Evolutionary conservation across 2,888 invertebrate species (phyloP).

Genomic region (Ommatoiulus sabulosus): DNA sequence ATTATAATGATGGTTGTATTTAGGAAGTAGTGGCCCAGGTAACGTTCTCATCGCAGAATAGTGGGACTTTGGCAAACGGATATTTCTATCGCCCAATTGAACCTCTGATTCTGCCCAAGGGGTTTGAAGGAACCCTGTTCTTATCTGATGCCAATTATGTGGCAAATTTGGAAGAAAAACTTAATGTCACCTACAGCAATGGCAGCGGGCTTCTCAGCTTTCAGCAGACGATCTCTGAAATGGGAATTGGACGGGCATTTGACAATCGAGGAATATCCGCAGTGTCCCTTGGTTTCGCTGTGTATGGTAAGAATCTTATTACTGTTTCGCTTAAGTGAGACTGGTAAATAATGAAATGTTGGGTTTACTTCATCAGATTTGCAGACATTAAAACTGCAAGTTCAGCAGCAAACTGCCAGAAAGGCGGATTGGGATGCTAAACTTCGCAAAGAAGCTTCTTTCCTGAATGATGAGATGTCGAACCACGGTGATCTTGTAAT

Average conservation of each 20-base stretch:
- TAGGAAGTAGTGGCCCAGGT: slow-evolving; percentile 49
- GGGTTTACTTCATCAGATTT: background rate
- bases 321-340: background rate
- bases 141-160: background rate
- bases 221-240: background rate
- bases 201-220: slow-evolving; percentile 4
- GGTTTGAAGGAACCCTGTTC: background rate
- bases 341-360: background rate
- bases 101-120: slow-evolving; percentile 57
- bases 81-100: slow-evolving; percentile 55
- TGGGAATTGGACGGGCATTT: background rate
- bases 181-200: background rate
- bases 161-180: background rate
- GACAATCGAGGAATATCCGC: background rate
- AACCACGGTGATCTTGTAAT: slow-evolving; percentile 55
- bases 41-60: slow-evolving; percentile 45
- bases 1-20: background rate
- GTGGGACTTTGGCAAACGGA: slow-evolving; percentile 51
- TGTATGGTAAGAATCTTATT: background rate
- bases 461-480: background rate
- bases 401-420: background rate
- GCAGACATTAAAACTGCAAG: background rate
- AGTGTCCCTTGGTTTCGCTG: background rate
- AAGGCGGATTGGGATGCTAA: background rate
- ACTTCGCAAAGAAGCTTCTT: background rate